Conservation (phyloP, 2,113 vertebrate species). For the Rhipidura dahli region DNA sequence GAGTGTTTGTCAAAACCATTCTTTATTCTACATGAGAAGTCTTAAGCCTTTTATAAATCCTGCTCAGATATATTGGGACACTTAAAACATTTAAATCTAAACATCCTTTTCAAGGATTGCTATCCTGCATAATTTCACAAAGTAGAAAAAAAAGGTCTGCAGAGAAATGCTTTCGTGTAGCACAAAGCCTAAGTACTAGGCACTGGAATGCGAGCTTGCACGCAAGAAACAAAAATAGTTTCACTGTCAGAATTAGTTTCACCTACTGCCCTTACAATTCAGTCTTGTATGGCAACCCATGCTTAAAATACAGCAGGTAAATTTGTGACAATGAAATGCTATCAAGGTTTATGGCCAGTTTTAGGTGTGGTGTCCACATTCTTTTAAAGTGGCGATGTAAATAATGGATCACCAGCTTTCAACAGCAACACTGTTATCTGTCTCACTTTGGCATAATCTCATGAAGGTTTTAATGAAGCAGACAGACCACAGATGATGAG, state of each 20-base stretch:
- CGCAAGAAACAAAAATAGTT: background rate
- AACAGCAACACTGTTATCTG: background rate
- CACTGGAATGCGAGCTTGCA: background rate
- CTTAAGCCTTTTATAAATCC: conserved; percentile 38
- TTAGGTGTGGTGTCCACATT: rapidly evolving
- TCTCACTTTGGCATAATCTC: background rate
- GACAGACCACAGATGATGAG: background rate
- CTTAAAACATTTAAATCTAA: background rate
- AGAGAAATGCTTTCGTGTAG: background rate
- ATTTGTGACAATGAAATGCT: background rate
- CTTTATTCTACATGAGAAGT: conserved; percentile 31
- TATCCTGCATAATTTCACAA: background rate
- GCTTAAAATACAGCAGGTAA: background rate
- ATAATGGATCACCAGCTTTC: background rate
- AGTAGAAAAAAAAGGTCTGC: background rate
- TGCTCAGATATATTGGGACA: background rate
- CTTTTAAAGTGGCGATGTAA: background rate
- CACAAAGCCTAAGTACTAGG: background rate
- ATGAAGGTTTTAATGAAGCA: conserved; percentile 20
- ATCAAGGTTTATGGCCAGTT: background rate
- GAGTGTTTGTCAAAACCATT: conserved; percentile 10
- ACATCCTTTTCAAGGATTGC: conserved; percentile 5
- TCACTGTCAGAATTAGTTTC: background rate
- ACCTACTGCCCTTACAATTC: background rate
- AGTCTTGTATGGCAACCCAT: background rate